Conservation (phyloP, 2,797 vertebrate species). For the Hydrophis major region DNA sequence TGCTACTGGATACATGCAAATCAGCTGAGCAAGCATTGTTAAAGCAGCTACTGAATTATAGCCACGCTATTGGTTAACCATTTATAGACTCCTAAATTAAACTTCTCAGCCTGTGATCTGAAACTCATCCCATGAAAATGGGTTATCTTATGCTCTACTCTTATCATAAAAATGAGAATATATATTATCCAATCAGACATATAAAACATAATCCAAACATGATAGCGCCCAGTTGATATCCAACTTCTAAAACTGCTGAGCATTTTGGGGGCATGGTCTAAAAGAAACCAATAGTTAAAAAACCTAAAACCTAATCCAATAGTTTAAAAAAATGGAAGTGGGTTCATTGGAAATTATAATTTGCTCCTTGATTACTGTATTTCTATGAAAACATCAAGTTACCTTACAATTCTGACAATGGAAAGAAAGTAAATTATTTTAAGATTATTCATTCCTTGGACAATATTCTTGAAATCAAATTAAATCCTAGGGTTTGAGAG, state of each 20-base stretch:
- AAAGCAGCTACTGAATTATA: neutral
- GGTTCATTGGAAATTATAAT: neutral
- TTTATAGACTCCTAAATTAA: neutral
- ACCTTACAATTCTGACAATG: neutral
- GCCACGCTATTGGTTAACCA: neutral
- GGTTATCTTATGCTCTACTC: neutral
- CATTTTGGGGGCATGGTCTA: neutral
- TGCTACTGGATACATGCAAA: conserved; percentile 17
- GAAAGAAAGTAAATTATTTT: neutral
- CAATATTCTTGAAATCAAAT: neutral
- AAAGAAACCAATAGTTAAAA: neutral
- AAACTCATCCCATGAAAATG: neutral
- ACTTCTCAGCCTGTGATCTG: neutral
- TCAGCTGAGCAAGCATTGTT: conserved; percentile 6
- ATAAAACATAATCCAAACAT: conserved; percentile 9
- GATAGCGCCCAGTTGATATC: neutral
- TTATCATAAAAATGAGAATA: neutral
- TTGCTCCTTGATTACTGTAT: neutral
- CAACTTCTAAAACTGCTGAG: neutral
- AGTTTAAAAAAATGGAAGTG: neutral
- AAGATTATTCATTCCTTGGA: neutral
- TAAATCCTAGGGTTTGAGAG: neutral
- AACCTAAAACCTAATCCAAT: neutral
- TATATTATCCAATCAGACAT: conserved; percentile 4
- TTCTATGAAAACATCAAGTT: neutral